phyloP scores from a whole-genome alignment of 2,797 vertebrate genomes.

The Hafferia zeledoni region DNA sequence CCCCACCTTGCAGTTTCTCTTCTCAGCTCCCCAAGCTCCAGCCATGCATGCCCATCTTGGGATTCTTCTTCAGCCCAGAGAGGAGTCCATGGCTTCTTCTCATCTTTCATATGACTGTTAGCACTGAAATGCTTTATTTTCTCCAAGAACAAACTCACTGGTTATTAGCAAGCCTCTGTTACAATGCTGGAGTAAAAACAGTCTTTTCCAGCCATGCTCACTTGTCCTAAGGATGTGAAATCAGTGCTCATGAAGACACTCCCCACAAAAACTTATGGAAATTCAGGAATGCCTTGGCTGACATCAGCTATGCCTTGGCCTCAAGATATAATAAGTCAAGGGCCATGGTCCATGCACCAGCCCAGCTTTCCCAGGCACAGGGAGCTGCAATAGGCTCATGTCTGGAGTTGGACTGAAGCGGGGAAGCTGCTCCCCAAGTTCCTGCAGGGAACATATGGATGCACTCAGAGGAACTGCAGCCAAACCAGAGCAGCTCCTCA shows the following conservation, averaged over 20 bases:
- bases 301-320: neutral
- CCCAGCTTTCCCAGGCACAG: rapidly evolving
- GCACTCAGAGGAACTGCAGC: neutral
- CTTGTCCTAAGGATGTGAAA: neutral
- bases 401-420: neutral
- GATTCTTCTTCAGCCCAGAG: neutral
- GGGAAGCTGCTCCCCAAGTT: neutral
- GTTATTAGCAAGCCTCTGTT: neutral
- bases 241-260: neutral
- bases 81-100: neutral
- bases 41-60: neutral
- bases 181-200: rapidly evolving
- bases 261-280: neutral
- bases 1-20: neutral
- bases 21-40: neutral
- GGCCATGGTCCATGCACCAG: neutral
- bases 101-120: rapidly evolving
- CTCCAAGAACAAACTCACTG: neutral
- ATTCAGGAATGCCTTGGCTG: neutral
- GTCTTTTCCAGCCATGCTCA: neutral
- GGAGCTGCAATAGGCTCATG: neutral
- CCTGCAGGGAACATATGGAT: neutral
- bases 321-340: rapidly evolving
- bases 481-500: neutral
- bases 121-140: neutral